Evolutionary conservation across 1,140 invertebrate species (phyloP), one percentile per base, ranked within the genome.

Genomic region (Portunus trituberculatus): DNA sequence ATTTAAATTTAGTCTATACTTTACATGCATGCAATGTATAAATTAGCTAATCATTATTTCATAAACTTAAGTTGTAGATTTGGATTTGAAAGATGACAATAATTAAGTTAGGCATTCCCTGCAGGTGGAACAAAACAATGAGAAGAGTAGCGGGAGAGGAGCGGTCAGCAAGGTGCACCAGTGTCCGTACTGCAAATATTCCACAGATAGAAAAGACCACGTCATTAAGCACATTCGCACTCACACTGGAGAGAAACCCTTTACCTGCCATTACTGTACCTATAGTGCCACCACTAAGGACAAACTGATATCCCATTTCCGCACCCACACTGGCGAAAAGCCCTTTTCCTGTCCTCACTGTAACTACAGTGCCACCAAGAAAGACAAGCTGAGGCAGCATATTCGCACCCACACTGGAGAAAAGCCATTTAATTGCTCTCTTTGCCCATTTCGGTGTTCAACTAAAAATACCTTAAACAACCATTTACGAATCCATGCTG

Each of bases 141-240:
- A 95, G 91, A 95, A 91, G 91, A 92, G 59, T 95, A 95, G 91
- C 91, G 94, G 94, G 91, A 95, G 94, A 95, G 94, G 91, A 95
- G 94, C 94, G n/a, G 94, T 92, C 94, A 48, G 83, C 94, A 95
- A 95, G 94, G 91, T 95, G 83, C 94, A 95, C 94, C 94, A 95
- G 94, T 95, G 94, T 87, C 94, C 94, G 31, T 95, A 95, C 90
- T 95, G 94, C 91, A 92, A 82, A 92, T 95, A 95, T 93, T 95
- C 94, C 84, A 95, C 94, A 29, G 94, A 95, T 87, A 95, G 94
- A 91, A 95, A 95, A 95, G 94, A 95, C 91, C 94, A 95, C 90
- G 83, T 95, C 45, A 95, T 86, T 67, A 95, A 95, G 91, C 94
- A 95, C 48, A 92, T 95, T 45, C 82, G 94, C 29, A 95, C 94